phyloP scores from a whole-genome alignment of 2,113 vertebrate genomes.

The Zosterops lateralis region DNA sequence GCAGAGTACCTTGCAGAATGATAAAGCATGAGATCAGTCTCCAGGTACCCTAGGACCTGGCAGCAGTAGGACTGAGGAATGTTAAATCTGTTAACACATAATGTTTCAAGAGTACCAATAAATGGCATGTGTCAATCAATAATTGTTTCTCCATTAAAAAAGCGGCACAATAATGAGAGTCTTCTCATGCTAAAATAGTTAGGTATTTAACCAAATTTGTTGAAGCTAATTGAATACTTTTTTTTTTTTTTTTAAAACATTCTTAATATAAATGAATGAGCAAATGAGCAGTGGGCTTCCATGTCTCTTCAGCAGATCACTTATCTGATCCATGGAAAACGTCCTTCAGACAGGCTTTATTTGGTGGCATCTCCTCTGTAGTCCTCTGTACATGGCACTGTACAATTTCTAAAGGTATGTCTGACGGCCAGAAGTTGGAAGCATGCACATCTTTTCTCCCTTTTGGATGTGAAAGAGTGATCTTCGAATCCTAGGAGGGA shows the following conservation, averaged over 20 bases:
- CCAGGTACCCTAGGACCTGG: not conserved
- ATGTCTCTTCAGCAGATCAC: not conserved
- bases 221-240: not conserved
- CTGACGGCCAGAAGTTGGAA: not conserved
- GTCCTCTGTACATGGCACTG: not conserved
- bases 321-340: not conserved
- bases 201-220: not conserved
- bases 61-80: not conserved
- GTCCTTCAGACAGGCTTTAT: not conserved
- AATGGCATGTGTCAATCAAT: not conserved
- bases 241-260: not conserved
- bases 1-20: not conserved
- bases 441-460: fast-evolving
- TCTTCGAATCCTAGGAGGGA: not conserved
- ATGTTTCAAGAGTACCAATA: not conserved
- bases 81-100: not conserved
- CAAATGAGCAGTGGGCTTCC: not conserved
- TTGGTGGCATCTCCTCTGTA: not conserved
- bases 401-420: not conserved
- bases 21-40: fast-evolving
- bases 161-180: not conserved
- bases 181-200: not conserved
- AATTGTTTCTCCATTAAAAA: not conserved
- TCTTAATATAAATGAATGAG: not conserved
- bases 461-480: not conserved